Evolutionary conservation across 2,113 vertebrate species (phyloP), one percentile per base, ranked within the genome.

Genomic region (Entomyzon cyanotis): DNA sequence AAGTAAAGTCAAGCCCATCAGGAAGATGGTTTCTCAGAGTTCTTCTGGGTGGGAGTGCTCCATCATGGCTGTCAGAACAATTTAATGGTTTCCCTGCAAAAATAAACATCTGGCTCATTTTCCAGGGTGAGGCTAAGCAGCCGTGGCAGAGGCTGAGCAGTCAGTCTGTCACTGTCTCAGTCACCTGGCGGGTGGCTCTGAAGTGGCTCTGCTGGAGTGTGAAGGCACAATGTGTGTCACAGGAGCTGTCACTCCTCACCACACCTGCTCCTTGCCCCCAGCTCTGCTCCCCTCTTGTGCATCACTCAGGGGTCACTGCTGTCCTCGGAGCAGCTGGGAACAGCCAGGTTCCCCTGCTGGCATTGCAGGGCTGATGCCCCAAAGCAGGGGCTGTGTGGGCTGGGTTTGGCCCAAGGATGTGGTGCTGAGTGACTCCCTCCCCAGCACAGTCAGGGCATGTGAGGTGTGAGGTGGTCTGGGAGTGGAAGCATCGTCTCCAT

Each of bases 281-380:
- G 59, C 7, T n/a, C 53, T 42, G 1, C 56, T 92, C 49, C 58
- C 49, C 58, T 9, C 23, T 31, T 27, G 5, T 47, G 75, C 42
- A 44, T 44, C 42, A 7, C 42, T 44, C 42, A 44, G 42, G 16
- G 42, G 15, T 47, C 37, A 15, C 3, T 39, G 17, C 22, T 89
- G 25, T 64, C 47, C 85, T 30, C 0, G 0, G 0, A 56, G 55
- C 18, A 56, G 52, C 52, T 15, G 2, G 46, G 59, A 58, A 11
- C 69, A 81, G 39, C 3, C 63, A 14, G 33, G n/a, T n/a, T 70
- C 49, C 87, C 65, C 42, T 8, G 7, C 12, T 73, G 44, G 17
- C 0, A 0, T 2, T 41, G 31, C 3, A 11, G 56, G 5, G 31
- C 65, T 56, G 59, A 25, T 16, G 14, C 23, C 46, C 12, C 1